Base-by-base conservation (phyloP, 2,113 vertebrate species). In the Solea senegalensis region DNA sequence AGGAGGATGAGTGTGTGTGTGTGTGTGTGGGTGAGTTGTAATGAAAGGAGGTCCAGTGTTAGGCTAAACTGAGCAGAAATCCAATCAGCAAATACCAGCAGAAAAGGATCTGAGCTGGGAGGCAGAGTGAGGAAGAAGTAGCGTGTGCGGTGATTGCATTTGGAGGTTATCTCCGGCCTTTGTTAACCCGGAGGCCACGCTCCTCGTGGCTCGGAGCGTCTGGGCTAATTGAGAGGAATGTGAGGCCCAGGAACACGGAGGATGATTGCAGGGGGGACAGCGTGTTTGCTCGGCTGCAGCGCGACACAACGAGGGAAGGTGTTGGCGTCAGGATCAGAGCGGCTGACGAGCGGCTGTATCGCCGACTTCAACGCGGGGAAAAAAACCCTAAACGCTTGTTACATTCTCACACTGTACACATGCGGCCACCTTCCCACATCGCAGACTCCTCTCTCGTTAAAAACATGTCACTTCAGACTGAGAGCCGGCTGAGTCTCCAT, bases 41-140 rank as follows among this genome's bases (percentile, higher is more conserved):
- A 84, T 83, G 79, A 88, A 82, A 86, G 72, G 74, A 72, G 77
- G 86, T 82, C 80, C 83, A 52, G 86, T 63, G 76, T 78, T 79
- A 81, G 86, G 88, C 83, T 89, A 89, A 88, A 87, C 88, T 73
- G 81, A 90, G 90, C 86, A 83, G 76, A 87, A 89, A 92, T 86
- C 85, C 88, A 91, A 91, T 92, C 91, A 88, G 82, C 85, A 88
- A 88, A 89, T 86, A 89, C 80, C 62, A 49, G 82, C 40, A 14
- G 65, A 76, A 54, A 41, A 61, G 76, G 74, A 81, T 74, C 71
- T 63, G 57, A 78, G 78, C 70, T 56, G 0, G 51, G 65, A 83
- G 82, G 78, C 71, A 77, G 74, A 76, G 57, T 51, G 85, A 70
- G 82, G 28, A 51, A 54, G 28, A 51, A 54, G 82, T 9, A 64